Evolutionary conservation across 2,113 vertebrate genomes (phyloP).

Genomic region (Heterochromis multidens): DNA sequence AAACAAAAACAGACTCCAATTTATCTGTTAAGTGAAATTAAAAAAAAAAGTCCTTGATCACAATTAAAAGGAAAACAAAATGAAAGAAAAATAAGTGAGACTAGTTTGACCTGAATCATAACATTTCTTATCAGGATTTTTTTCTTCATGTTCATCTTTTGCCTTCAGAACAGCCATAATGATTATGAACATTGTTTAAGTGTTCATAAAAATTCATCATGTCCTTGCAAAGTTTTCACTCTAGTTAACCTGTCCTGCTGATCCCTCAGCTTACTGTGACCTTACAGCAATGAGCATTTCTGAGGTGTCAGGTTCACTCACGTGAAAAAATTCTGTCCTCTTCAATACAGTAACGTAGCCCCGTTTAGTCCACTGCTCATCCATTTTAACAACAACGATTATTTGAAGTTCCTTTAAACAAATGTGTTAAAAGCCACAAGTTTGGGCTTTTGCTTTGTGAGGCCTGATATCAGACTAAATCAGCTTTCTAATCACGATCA

Average conservation of each 20-base stretch:
- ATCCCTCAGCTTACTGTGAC: not conserved
- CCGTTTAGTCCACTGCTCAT: not conserved
- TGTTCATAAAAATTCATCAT: not conserved
- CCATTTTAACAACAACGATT: not conserved
- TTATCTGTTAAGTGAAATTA: not conserved
- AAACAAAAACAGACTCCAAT: not conserved
- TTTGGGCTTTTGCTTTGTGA: not conserved
- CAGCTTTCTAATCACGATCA: conserved; percentile 4
- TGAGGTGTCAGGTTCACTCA: not conserved
- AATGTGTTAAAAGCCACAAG: not conserved
- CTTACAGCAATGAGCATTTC: conserved; percentile 9
- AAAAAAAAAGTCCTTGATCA: not conserved
- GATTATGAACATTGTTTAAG: not conserved
- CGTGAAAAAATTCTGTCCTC: not conserved
- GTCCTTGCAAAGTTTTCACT: not conserved
- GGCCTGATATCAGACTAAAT: not conserved
- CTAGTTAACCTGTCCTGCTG: not conserved
- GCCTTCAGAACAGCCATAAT: not conserved
- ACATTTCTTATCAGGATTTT: not conserved
- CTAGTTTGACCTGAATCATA: not conserved
- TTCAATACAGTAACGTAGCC: not conserved
- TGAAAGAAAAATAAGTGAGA: not conserved
- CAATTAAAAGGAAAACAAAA: not conserved
- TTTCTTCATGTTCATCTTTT: not conserved
- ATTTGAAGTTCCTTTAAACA: not conserved